A percentile compares a stretch with the other conserved stretches of the same genome.
Evolutionary conservation across 2,797 vertebrate species (phyloP).

Genomic region (Tangara arthus): DNA sequence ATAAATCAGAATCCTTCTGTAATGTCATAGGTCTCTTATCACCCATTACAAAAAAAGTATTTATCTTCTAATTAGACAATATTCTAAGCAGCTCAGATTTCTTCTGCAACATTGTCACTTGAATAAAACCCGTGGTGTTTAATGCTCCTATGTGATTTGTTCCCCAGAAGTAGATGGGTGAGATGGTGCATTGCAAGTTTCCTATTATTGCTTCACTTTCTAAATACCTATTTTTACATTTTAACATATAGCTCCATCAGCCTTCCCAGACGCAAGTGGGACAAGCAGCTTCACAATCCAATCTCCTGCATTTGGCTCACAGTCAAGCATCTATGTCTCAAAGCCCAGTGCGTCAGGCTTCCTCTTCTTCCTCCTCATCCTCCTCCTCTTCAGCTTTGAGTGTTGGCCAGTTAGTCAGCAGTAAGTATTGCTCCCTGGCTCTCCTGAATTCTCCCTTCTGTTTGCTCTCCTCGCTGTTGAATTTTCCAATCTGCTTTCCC

Average conservation of each 20-base stretch:
- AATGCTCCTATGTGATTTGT: neutral
- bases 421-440: slow-evolving; percentile 85
- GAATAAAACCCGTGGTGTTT: neutral
- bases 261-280: slow-evolving; percentile 87
- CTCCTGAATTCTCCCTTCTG: neutral
- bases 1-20: neutral
- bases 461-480: slow-evolving; percentile 34
- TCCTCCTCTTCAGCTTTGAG: slow-evolving; percentile 97
- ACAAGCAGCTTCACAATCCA: slow-evolving; percentile 86
- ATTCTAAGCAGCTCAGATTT: neutral
- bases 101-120: neutral
- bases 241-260: slow-evolving; percentile 84
- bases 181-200: neutral
- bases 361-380: slow-evolving; percentile 92
- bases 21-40: neutral
- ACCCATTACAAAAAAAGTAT: neutral
- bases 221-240: slow-evolving; percentile 66
- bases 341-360: slow-evolving; percentile 92
- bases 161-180: neutral
- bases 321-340: slow-evolving; percentile 86
- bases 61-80: neutral
- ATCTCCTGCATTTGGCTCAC: slow-evolving; percentile 93
- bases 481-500: slow-evolving; percentile 25
- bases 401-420: slow-evolving; percentile 99
- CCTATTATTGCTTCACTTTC: slow-evolving; percentile 27